phyloP scores from a whole-genome alignment of 2,888 invertebrate species.

The Drosophila meridionalis region DNA sequence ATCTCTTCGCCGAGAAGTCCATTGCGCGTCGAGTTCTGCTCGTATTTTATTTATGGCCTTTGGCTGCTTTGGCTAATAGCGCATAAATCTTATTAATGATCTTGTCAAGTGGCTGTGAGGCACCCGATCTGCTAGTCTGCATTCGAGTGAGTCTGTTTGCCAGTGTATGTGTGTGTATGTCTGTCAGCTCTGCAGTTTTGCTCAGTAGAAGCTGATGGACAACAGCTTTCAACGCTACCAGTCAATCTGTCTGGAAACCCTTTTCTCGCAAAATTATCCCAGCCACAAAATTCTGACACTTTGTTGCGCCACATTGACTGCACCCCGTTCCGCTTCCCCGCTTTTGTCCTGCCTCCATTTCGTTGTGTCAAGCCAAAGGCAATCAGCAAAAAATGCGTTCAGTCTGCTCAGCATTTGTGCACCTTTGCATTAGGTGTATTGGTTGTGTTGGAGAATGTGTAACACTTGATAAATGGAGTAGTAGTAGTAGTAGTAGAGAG shows the following conservation, averaged over 20 bases:
- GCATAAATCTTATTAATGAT: conserved; percentile 83
- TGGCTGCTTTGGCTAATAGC: conserved; percentile 81
- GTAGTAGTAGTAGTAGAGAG: not conserved
- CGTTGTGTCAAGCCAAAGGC: conserved; percentile 66
- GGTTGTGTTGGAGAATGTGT: not conserved
- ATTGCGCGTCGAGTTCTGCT: conserved; percentile 38
- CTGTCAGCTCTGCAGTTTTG: conserved; percentile 22
- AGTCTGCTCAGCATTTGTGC: conserved; percentile 32
- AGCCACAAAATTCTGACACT: conserved; percentile 48
- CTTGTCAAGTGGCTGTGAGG: conserved; percentile 80
- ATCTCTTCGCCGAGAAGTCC: conserved; percentile 9
- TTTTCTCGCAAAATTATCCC: conserved; percentile 40
- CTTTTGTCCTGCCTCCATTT: not conserved
- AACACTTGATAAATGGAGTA: not conserved
- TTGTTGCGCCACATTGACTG: conserved; percentile 45
- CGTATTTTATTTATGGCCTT: conserved; percentile 76
- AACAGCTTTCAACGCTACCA: conserved; percentile 72
- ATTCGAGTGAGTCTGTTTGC: not conserved
- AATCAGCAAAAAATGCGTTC: conserved; percentile 67
- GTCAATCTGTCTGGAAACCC: conserved; percentile 64
- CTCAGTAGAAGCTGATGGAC: conserved; percentile 61
- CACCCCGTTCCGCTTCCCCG: not conserved
- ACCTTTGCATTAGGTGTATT: not conserved
- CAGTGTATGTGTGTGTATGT: not conserved
- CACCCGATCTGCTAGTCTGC: conserved; percentile 16